Evolutionary conservation across 2,113 vertebrate genomes (phyloP).

Genomic region (Grallaria varia): DNA sequence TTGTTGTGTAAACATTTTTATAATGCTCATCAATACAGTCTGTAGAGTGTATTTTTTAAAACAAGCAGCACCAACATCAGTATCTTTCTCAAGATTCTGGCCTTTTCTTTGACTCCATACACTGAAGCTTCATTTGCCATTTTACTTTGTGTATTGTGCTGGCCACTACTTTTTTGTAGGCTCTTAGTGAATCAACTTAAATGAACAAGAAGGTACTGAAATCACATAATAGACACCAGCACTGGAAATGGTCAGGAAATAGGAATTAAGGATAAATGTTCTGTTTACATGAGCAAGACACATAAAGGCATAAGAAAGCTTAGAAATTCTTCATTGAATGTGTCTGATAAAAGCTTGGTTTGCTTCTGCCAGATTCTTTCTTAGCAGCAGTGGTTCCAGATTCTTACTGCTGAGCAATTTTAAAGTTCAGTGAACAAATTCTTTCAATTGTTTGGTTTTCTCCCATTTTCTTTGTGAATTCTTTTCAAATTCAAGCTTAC

Average conservation of each 20-base stretch:
- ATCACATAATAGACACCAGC: background rate
- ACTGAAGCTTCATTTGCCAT: background rate
- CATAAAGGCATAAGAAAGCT: background rate
- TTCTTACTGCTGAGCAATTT: slow-evolving; percentile 25
- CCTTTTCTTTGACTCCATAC: background rate
- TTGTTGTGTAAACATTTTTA: slow-evolving; percentile 29
- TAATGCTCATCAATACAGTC: slow-evolving; percentile 26
- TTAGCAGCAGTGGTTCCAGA: background rate
- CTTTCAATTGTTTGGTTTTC: slow-evolving; percentile 30
- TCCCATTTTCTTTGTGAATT: background rate
- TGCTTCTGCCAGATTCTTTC: slow-evolving; percentile 15
- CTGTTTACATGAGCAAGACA: slow-evolving; percentile 17
- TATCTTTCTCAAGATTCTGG: background rate
- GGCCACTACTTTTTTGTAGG: background rate
- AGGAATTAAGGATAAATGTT: slow-evolving; percentile 8
- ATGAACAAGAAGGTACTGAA: background rate
- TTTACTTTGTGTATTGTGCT: background rate
- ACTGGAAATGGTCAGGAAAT: background rate
- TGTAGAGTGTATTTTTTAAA: background rate
- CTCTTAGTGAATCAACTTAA: background rate
- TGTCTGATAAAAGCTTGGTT: background rate
- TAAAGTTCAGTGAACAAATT: slow-evolving; percentile 37
- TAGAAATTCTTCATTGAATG: background rate
- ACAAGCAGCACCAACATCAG: background rate
- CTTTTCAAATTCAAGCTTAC: slow-evolving; percentile 24